Evolutionary conservation across 1,140 invertebrate genomes (phyloP).

Genomic region (Drosophila bipectinata): DNA sequence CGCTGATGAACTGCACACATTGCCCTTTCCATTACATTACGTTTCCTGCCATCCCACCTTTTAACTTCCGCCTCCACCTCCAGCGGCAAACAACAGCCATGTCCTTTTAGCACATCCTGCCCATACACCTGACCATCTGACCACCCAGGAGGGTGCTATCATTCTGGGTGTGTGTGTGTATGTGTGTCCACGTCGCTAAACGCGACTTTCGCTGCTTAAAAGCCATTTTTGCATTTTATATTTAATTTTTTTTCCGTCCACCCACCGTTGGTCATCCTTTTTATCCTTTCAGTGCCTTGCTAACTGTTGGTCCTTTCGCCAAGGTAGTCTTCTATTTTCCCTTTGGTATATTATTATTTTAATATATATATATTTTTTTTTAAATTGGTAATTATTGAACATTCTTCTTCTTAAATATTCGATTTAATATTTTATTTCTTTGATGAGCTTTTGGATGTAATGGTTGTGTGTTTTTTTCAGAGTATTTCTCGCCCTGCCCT

Average conservation of each 20-base stretch:
- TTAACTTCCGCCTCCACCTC: background rate
- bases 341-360: too few species aligned
- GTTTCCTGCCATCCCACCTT: background rate
- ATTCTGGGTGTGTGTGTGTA: too few species aligned
- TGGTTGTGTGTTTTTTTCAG: background rate
- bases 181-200: constrained; percentile 31
- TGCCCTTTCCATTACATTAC: constrained; percentile 3
- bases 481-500: constrained; percentile 8
- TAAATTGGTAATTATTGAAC: background rate
- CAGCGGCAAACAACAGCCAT: constrained; percentile 57
- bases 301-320: constrained; percentile 1
- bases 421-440: background rate
- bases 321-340: background rate
- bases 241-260: constrained; percentile 60
- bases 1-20: constrained; percentile 76
- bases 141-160: constrained; percentile 24
- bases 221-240: constrained; percentile 80
- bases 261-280: constrained; percentile 4
- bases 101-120: constrained; percentile 70
- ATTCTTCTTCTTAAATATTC: background rate
- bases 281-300: background rate
- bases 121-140: constrained; percentile 31
- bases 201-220: constrained; percentile 76
- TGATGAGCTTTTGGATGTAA: background rate
- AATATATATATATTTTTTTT: too few species aligned